Evolutionary conservation across 2,888 invertebrate genomes (phyloP).

Genomic region (Oscheius sp.): DNA sequence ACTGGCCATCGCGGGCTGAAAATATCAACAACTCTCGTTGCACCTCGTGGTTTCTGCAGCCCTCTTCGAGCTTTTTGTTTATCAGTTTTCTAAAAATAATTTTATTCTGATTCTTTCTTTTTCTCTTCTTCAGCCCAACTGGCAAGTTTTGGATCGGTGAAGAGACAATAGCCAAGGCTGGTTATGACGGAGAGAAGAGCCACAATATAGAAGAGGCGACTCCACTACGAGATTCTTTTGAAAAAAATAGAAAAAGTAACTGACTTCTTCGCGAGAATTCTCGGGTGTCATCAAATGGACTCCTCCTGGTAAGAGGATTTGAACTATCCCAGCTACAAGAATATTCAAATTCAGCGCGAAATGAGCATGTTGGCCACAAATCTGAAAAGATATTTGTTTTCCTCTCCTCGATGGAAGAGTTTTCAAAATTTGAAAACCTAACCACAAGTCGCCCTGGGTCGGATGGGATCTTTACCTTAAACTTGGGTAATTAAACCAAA

Average conservation of each 20-base stretch:
- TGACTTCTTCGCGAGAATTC: conserved; percentile 42
- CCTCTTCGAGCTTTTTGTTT: neutral
- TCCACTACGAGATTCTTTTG: conserved; percentile 38
- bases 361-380: conserved; percentile 46
- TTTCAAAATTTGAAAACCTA: neutral
- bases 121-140: conserved; percentile 34
- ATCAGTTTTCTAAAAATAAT: neutral
- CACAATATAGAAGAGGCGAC: conserved; percentile 44
- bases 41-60: neutral
- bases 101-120: conserved; percentile 3
- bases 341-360: conserved; percentile 49
- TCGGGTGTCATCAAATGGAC: conserved; percentile 43
- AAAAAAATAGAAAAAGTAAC: neutral
- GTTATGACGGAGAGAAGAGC: conserved; percentile 33
- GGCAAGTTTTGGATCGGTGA: conserved; percentile 33
- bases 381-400: conserved; percentile 25
- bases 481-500: too few relatives aligned
- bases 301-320: conserved; percentile 47
- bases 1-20: neutral
- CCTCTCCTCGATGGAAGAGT: neutral
- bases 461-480: too few relatives aligned
- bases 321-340: conserved; percentile 48
- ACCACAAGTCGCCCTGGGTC: too few relatives aligned
- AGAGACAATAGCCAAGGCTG: conserved; percentile 33
- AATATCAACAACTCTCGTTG: conserved; percentile 6